phyloP scores from a whole-genome alignment of 2,888 invertebrate genomes.

The Macaria notata region DNA sequence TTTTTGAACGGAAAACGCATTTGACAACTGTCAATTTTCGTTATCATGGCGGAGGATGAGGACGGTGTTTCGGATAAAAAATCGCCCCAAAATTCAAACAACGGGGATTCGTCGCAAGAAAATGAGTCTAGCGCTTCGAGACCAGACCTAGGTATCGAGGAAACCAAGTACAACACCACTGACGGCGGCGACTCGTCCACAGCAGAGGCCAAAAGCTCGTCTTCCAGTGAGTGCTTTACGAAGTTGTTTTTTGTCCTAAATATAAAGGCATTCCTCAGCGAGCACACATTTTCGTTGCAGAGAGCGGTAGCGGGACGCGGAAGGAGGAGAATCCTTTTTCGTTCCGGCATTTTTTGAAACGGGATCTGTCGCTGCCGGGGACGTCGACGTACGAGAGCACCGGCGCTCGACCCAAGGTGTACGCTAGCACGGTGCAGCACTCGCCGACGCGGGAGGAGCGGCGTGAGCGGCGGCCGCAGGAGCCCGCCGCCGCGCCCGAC shows the following conservation, averaged over 20 bases:
- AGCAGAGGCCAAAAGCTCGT: constrained; percentile 65
- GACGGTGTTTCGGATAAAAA: constrained; percentile 78
- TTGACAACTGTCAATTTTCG: constrained; percentile 66
- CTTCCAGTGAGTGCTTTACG: constrained; percentile 72
- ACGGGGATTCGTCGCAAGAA: constrained; percentile 59
- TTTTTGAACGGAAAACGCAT: constrained; percentile 56
- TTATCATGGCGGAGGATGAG: constrained; percentile 81
- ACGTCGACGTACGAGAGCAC: constrained; percentile 84
- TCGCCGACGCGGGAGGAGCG: constrained; percentile 71
- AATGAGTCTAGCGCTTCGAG: constrained; percentile 66
- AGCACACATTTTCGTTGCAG: constrained; percentile 59
- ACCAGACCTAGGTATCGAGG: constrained; percentile 77
- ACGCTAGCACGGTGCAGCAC: constrained; percentile 75
- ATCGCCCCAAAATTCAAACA: constrained; percentile 72
- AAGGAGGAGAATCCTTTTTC: constrained; percentile 91
- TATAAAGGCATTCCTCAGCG: constrained; percentile 60
- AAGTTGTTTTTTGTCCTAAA: constrained; percentile 77
- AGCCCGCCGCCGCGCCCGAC: constrained; percentile 39
- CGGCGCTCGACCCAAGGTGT: constrained; percentile 91
- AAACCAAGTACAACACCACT: constrained; percentile 70
- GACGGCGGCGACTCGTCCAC: constrained; percentile 65
- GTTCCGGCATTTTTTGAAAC: constrained; percentile 91
- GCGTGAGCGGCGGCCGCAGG: constrained; percentile 46
- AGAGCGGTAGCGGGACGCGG: constrained; percentile 71
- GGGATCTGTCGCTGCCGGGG: constrained; percentile 81